These are phyloP conservation scores for Cetonia aurata DNA, from an alignment of 2,888 invertebrate genomes.

Conservation along the genomic window DNA sequence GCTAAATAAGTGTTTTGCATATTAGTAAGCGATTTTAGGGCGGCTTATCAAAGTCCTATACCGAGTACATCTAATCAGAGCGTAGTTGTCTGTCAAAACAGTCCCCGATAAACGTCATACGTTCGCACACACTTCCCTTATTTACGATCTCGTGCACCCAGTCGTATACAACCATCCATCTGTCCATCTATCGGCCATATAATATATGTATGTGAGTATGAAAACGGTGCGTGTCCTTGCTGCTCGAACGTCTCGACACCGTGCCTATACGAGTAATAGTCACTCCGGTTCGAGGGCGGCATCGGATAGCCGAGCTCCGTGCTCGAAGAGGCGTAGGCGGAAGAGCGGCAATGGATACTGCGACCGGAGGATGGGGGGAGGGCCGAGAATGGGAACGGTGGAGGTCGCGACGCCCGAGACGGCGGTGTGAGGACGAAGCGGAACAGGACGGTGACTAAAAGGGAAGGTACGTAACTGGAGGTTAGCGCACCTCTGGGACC, in stretches of 20 bases:
- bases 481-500: slow-evolving; percentile 66
- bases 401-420: slow-evolving; percentile 4
- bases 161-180: slow-evolving; percentile 31
- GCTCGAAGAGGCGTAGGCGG: slow-evolving; percentile 11
- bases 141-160: slow-evolving; percentile 33
- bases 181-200: slow-evolving; percentile 37
- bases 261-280: slow-evolving; percentile 35
- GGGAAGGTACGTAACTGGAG: slow-evolving; percentile 66
- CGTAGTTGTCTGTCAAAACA: slow-evolving; percentile 28
- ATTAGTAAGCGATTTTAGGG: no score
- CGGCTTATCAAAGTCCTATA: no score
- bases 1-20: no score
- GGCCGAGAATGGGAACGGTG: slow-evolving; percentile 8
- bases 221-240: slow-evolving; percentile 32
- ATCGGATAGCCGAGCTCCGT: slow-evolving; percentile 14
- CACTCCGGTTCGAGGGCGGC: slow-evolving; percentile 30
- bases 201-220: slow-evolving; percentile 41
- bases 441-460: slow-evolving; percentile 61
- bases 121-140: slow-evolving; percentile 36
- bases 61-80: slow-evolving; percentile 21
- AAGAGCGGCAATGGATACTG: slow-evolving; percentile 17
- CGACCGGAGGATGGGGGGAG: background rate
- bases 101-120: slow-evolving; percentile 37
- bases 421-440: slow-evolving; percentile 9
- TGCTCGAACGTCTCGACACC: slow-evolving; percentile 16